Evolutionary conservation across 37 sponge, comb jelly and placozoan genomes (phyloP), one percentile per base, ranked within the genome.

Genomic region (Cladorhizidae sp.): DNA sequence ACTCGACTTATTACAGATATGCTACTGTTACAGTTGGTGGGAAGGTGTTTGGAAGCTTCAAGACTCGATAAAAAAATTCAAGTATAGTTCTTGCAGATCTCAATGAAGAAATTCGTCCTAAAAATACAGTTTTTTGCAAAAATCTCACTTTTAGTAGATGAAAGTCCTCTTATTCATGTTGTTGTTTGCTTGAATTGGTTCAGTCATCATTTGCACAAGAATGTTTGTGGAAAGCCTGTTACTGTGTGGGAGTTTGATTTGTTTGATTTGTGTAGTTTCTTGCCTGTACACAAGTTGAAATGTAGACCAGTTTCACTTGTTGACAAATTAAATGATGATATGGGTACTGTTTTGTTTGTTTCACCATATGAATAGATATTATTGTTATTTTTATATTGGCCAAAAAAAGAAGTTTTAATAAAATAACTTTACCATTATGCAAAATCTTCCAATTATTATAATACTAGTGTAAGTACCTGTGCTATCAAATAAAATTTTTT

Each of bases 241-340:
- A 61, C 63, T 29, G 29, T 61, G 25, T 61, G 63, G 63, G 63
- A 61, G 63, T 61, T 29, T 61, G 63, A 61, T 61, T 61, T 61
- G 25, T 61, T 15, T n/a, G n/a, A n/a, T n/a, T n/a, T n/a, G n/a
- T n/a, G n/a, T n/a, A 61, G 25, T n/a, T 29, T 61, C 29, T 61
- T 12, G 29, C 63, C 63, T 61, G 63, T 28, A 61, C 63, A 61
- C 15, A 61, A 61, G 29, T 29, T 61, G 7, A 29, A 29, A 28
- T 61, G 15, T 61, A 61, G 63, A 61, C 5, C 63, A 29, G 63
- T 61, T 28, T 29, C 63, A 29, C 63, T 61, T 61, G 63, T 61
- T 61, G 63, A 61, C 12, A 61, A 61, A 28, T 61, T 61, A 61
- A 61, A 61, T 61, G 63, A 61, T 28, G 12, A 7, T 3, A 28